These are phyloP conservation scores for Isurus oxyrinchus DNA, from an alignment of 2,113 vertebrate species.

Conservation along the genomic window DNA sequence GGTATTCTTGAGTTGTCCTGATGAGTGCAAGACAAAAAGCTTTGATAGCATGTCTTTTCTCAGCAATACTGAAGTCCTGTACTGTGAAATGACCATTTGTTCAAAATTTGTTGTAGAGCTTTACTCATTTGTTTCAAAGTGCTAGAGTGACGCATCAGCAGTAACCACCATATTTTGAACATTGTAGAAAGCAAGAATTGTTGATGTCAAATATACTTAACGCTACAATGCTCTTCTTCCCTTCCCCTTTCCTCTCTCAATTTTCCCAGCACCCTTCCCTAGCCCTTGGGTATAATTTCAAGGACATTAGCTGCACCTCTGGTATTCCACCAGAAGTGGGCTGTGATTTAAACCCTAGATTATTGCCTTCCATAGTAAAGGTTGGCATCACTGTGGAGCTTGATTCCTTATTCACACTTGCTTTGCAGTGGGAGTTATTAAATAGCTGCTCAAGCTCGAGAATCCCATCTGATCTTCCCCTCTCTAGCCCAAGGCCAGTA, in stretches of 20 bases:
- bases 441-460: neutral
- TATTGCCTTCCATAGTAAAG: no score
- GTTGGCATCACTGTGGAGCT: neutral
- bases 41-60: no score
- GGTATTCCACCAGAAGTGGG: neutral
- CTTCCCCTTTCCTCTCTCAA: neutral
- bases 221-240: neutral
- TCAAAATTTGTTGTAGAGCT: neutral
- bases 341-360: neutral
- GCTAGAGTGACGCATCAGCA: neutral
- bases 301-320: neutral
- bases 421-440: neutral
- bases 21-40: no score
- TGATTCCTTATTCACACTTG: neutral
- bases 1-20: no score
- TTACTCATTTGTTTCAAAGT: neutral
- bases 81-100: no score
- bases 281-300: neutral
- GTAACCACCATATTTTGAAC: neutral
- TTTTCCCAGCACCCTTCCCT: neutral
- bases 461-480: neutral
- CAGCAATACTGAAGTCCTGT: no score
- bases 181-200: neutral
- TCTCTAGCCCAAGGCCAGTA: neutral
- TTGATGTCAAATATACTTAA: neutral